Base-by-base conservation (phyloP, 64 coral and sea anemone genomes). In the Platygyra sinensis region DNA sequence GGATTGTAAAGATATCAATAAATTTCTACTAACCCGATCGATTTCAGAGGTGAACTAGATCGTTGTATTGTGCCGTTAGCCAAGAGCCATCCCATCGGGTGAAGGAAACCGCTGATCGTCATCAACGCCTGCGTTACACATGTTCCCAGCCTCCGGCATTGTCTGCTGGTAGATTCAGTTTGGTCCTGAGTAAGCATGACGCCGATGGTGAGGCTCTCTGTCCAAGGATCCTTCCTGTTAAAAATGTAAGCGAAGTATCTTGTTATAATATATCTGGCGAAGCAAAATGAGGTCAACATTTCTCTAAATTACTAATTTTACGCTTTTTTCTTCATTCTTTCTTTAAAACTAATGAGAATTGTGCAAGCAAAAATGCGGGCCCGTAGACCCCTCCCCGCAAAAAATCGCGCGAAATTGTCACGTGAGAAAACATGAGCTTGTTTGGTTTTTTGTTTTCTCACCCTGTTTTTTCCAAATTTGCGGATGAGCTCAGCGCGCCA, bases 41-140 rank as follows among this genome's bases (percentile, higher is more conserved):
- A 69, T 72, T 85, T 51, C 24, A 85, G 39, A 42, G 38, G 63
- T 13, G 81, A 27, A 3, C 20, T 27, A 1, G 31, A 28, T 69
- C 81, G 78, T 14, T 64, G 67, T 71, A 94, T 85, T 27, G 87
- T 89, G 63, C 92, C 92, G n/a, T 94, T 94, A 32, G 92, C 60
- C 79, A 94, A 28, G 29, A 94, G 27, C 72, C 79, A 89, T 24
- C 92, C 92, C 46, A 89, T 83, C 0, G 92, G 92, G 38, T 94
- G 92, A 49, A 89, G 32, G 72, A 83, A 94, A 32, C 92, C 88
- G 36, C 67, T 89, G 29, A 94, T 52, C 12, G n/a, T 74, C 89
- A 16, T 94, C 78, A 55, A 89, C 72, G 30, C 78, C 28, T 17
- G 52, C 72, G 79, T 71, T 77, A 46, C 92, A 94, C 79, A 94